Base-by-base conservation (phyloP, 2,797 vertebrate species). In the Pitangus sulphuratus region DNA sequence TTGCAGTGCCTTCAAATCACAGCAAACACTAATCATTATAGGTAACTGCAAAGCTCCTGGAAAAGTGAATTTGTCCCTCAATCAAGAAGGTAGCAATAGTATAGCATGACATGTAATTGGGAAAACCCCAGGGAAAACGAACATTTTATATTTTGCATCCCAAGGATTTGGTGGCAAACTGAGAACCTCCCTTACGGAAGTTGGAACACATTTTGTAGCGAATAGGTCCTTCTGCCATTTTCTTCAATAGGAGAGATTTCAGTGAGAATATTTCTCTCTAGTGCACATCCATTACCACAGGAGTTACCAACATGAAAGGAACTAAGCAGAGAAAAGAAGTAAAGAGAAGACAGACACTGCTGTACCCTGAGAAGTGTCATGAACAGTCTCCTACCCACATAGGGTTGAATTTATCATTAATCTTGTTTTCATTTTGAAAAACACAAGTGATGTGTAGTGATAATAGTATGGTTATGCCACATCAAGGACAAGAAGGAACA, bases 401-500 rank as follows among this genome's bases (percentile, higher is more conserved):
- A 42, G 10, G 10, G 15, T 2, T 61, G 72, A 75, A 77, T 33
- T 58, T 48, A 54, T n/a, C 45, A 78, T 84, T n/a, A 87, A 70
- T 37, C 9, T 78, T 2, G 8, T 33, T 81, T 77, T 60, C 8
- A 21, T 58, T 80, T 71, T 37, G 17, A 24, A 64, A 84, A 72
- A 62, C 0, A 0, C n/a, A 58, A n/a, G 33, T 0, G 0, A 37
- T 9, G 5, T 24, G 8, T 28, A 47, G 25, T 62, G 24, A 57
- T 50, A 68, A 65, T 9, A 37, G 8, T 20, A 31, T 12, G 10
- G 24, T 24, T 70, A 70, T 2, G 12, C 4, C 28, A 57, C 42
- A 72, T 16, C 0, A 1, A 84, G 47, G 24, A 35, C 13, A 58
- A 69, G 31, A 84, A 81, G 48, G 18, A 64, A 54, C 2, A 51